Evolutionary conservation across 2,797 vertebrate species (phyloP).

Genomic region (Gobio occitaniae): DNA sequence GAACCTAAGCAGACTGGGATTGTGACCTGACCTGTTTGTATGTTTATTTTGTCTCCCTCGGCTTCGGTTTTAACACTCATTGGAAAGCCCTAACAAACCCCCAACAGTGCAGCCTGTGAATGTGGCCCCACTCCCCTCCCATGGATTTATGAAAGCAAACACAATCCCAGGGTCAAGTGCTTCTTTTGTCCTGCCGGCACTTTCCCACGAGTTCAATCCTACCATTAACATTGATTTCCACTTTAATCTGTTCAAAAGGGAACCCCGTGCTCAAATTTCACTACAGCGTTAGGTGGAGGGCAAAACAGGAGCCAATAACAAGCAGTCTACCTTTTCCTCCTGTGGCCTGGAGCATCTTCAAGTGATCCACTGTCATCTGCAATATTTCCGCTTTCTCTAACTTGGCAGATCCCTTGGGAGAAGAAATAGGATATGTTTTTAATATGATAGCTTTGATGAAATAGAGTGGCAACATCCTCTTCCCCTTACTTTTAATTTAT

Average conservation of each 20-base stretch:
- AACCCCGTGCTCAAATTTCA: slow-evolving; percentile 69
- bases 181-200: slow-evolving; percentile 87
- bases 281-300: slow-evolving; percentile 36
- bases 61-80: slow-evolving; percentile 78
- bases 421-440: slow-evolving; percentile 23
- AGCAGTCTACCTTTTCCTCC: slow-evolving; percentile 89
- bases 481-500: background rate
- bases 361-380: slow-evolving; percentile 97
- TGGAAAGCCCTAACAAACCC: slow-evolving; percentile 86
- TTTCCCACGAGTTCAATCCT: slow-evolving; percentile 93
- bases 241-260: slow-evolving; percentile 82
- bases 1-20: slow-evolving; percentile 44
- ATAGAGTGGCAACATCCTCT: background rate
- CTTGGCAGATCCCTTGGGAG: slow-evolving; percentile 89
- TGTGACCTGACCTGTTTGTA: slow-evolving; percentile 64
- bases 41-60: slow-evolving; percentile 84
- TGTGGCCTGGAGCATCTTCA: slow-evolving; percentile 93
- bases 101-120: slow-evolving; percentile 78
- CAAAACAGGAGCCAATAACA: slow-evolving; percentile 41
- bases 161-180: slow-evolving; percentile 91
- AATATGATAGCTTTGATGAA: slow-evolving; percentile 10
- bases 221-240: slow-evolving; percentile 89
- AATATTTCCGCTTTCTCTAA: slow-evolving; percentile 97
- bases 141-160: slow-evolving; percentile 93
- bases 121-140: slow-evolving; percentile 81